Percentiles rank a stretch among this genome's conserved stretches.
Evolutionary conservation across 1,140 invertebrate genomes (phyloP).

Genomic region (Zaprionus africanus): DNA sequence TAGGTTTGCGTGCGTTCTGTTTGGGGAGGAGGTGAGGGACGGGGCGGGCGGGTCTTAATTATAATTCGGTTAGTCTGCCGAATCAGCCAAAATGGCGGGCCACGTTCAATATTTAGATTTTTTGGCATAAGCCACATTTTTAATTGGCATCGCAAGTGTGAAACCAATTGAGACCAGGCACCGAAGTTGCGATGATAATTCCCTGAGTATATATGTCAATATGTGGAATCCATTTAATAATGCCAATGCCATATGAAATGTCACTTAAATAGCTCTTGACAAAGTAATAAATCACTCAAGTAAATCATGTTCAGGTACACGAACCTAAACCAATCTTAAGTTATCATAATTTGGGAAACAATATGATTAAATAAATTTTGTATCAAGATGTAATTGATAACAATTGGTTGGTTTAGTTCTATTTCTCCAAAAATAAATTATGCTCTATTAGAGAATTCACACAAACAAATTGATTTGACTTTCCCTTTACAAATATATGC

Average conservation of each 20-base stretch:
- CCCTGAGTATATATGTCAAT: not conserved
- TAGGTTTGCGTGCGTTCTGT: not conserved
- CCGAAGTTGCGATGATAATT: not conserved
- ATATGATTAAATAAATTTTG: too few relatives aligned
- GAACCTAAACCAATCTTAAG: too few relatives aligned
- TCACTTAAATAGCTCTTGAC: not conserved
- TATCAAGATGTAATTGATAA: too few relatives aligned
- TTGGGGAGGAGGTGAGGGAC: not conserved
- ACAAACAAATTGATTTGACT: too few relatives aligned
- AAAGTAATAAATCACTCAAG: not conserved
- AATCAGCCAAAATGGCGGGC: conserved; percentile 13
- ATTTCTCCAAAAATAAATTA: too few relatives aligned
- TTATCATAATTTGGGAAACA: too few relatives aligned
- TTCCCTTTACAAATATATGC: too few relatives aligned
- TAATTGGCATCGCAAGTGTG: conserved; percentile 7
- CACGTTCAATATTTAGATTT: conserved; percentile 5
- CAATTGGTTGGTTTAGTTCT: too few relatives aligned
- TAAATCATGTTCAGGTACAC: too few relatives aligned
- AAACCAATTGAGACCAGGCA: not conserved
- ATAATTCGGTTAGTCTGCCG: conserved; percentile 24
- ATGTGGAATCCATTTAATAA: not conserved
- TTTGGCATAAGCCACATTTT: not conserved
- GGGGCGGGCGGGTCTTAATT: conserved; percentile 5
- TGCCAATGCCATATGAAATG: not conserved
- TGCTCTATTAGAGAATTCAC: too few relatives aligned